Evolutionary conservation across 1,140 invertebrate species (phyloP).

Genomic region (Pseudomyrmex pallidus): DNA sequence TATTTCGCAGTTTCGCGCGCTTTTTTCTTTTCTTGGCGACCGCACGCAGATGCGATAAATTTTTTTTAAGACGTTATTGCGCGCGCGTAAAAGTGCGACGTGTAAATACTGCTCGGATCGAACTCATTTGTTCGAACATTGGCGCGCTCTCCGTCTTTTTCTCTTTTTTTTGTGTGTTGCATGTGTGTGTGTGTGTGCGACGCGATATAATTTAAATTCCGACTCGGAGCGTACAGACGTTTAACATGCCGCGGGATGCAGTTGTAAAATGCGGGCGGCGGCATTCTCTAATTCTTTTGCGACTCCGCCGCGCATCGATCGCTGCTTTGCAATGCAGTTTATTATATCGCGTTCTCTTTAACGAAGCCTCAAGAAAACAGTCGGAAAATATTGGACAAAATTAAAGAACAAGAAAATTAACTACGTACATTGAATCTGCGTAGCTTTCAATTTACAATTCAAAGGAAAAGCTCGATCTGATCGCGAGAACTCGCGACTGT

Average conservation of each 20-base stretch:
- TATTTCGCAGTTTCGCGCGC: no score
- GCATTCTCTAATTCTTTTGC: conserved; percentile 6
- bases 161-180: no score
- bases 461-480: no score
- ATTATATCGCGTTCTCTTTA: not conserved
- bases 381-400: not conserved
- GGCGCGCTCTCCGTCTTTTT: no score
- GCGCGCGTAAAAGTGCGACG: not conserved
- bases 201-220: conserved; percentile 42
- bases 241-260: not conserved
- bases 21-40: no score
- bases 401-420: not conserved
- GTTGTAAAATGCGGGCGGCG: not conserved
- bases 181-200: not conserved
- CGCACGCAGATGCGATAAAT: conserved; percentile 9
- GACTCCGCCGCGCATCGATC: not conserved
- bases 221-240: not conserved
- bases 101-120: not conserved
- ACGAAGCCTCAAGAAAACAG: not conserved
- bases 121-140: not conserved
- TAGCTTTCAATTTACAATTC: no score
- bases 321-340: not conserved
- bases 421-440: not conserved
- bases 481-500: no score
- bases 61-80: conserved; percentile 7